These are phyloP conservation scores for Ormyrus nitidulus DNA, from an alignment of 2,888 invertebrate species.

Conservation along the genomic window DNA sequence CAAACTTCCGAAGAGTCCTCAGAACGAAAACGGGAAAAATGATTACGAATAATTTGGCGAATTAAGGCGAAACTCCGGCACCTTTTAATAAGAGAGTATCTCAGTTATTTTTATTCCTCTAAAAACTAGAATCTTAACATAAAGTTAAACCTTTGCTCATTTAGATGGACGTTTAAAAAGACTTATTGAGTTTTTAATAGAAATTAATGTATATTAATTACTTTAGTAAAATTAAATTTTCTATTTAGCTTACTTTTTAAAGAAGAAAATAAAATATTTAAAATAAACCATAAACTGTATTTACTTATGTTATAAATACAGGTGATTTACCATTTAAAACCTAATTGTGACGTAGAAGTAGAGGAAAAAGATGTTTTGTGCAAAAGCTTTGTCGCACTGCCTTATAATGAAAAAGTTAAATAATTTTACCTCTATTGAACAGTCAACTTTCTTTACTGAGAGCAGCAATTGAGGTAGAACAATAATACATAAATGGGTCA, in stretches of 20 bases:
- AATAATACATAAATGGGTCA: slow-evolving; percentile 52
- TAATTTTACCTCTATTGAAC: slow-evolving; percentile 27
- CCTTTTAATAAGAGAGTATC: slow-evolving; percentile 39
- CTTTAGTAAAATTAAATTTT: too few relatives aligned
- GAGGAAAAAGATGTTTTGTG: too few relatives aligned
- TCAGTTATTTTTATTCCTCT: slow-evolving; percentile 23
- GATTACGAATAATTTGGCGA: slow-evolving; percentile 49
- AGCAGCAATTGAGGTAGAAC: slow-evolving; percentile 32
- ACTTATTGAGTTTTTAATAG: slow-evolving; percentile 42
- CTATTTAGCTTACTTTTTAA: too few relatives aligned
- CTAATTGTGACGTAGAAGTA: too few relatives aligned
- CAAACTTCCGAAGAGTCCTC: slow-evolving; percentile 26
- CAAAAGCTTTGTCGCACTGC: neutral
- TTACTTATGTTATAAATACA: too few relatives aligned
- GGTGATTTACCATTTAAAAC: too few relatives aligned
- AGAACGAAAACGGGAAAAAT: slow-evolving; percentile 37
- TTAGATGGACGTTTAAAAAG: slow-evolving; percentile 49
- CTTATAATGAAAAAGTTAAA: neutral
- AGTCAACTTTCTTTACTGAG: slow-evolving; percentile 18
- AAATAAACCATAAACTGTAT: too few relatives aligned
- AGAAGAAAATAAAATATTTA: too few relatives aligned
- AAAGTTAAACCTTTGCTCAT: slow-evolving; percentile 32
- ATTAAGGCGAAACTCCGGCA: slow-evolving; percentile 27
- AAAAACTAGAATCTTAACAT: neutral
- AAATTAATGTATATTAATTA: slow-evolving; percentile 16